Conservation (phyloP, 2,113 vertebrate species). For the Panthera leo region DNA sequence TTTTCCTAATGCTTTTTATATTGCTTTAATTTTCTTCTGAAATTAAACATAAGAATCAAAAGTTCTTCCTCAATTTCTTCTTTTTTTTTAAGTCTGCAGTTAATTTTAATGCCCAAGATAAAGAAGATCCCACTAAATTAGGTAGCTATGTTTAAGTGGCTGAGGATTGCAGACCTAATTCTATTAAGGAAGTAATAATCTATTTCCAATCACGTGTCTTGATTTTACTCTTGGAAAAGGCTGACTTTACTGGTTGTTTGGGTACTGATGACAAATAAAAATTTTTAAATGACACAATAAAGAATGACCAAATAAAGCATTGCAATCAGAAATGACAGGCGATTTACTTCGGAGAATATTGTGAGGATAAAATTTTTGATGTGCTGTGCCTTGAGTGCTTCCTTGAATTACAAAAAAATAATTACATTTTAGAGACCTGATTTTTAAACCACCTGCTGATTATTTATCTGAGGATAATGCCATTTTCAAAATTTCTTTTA, state of each 20-base stretch:
- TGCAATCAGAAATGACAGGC: constrained; percentile 11
- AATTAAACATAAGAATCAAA: constrained; percentile 10
- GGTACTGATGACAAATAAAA: constrained; percentile 6
- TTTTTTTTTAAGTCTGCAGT: neutral
- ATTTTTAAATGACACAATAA: constrained; percentile 54
- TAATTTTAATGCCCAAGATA: neutral
- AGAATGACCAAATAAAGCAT: constrained; percentile 47
- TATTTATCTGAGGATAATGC: constrained; percentile 30
- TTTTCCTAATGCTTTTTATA: constrained; percentile 15
- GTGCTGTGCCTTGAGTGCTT: neutral
- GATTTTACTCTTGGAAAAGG: neutral
- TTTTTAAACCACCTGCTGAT: constrained; percentile 51
- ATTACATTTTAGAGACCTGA: constrained; percentile 29
- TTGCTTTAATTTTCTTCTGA: neutral
- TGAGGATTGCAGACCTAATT: neutral
- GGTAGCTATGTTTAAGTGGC: neutral
- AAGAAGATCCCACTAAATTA: neutral
- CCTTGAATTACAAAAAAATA: constrained; percentile 23
- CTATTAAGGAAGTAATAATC: neutral
- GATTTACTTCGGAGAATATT: constrained; percentile 22
- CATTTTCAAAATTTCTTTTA: constrained; percentile 34
- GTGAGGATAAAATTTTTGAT: constrained; percentile 3
- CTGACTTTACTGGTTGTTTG: neutral
- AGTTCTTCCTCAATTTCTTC: neutral
- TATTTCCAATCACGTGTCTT: constrained; percentile 1